Base-by-base conservation (phyloP, 2,113 vertebrate species). In the Laticauda colubrina region DNA sequence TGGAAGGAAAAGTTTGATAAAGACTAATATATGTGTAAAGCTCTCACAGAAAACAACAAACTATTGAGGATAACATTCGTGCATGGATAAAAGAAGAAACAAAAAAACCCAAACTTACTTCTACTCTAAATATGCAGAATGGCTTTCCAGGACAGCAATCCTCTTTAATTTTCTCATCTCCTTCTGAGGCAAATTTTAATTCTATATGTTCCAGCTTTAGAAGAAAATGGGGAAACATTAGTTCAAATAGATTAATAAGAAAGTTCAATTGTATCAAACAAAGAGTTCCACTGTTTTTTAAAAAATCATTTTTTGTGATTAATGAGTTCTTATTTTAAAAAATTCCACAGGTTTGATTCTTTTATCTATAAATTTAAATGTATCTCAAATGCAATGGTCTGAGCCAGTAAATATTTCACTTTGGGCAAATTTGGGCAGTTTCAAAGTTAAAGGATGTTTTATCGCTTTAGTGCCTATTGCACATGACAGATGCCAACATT, bases 131-230 rank as follows among this genome's bases (percentile, higher is more conserved):
- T 91, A 98, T 18, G 85, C 97, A 97, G 96, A 98, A 98, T 0
- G 99, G 99, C 97, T 99, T 99, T 96, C 99, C 99, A 53, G 99
- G 99, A 97, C 99, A 99, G 97, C 99, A 99, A 12, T 99, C 98
- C 96, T 99, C 99, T 95, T 97, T 99, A 94, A 99, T 96, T 98
- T 99, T 99, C 96, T 99, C 99, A 85, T 99, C 99, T 91, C 97
- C 99, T 96, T 99, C 99, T 4, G 98, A 99, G 55, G 99, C 98
- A 97, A 99, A 99, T 95, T 98, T 97, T 93, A 99, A 94, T 81
- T 99, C 98, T 88, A 99, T 99, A 93, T 98, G 98, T 95, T 99
- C 99, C 96, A 99, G 95, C 99, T 99, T 95, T 45, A 90, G 29
- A 92, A 39, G 43, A 45, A 48, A 10, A 15, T 64, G 55, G 55